Evolutionary conservation across 2,797 vertebrate genomes (phyloP), one percentile per base, ranked within the genome.

Genomic region (Argya squamiceps): DNA sequence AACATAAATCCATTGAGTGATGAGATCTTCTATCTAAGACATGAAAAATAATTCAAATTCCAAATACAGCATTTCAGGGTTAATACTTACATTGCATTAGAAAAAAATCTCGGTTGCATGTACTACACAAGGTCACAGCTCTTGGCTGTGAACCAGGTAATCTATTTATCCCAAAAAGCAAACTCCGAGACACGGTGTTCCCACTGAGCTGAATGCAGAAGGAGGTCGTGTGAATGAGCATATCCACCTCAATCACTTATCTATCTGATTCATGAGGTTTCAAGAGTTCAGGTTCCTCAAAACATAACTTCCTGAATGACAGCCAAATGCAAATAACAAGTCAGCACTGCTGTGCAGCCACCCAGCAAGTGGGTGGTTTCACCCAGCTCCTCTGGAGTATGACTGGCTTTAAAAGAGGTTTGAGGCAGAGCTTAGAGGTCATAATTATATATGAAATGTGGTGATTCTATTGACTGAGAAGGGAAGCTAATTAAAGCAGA

Each of bases 141-240:
- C 60, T 87, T 94, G 60, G 60, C 83, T 92, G 60, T 4, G 8
- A 65, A 43, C 24, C 80, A 85, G 37, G 12, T 70, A 65, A 84
- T 86, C 41, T 95, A 62, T 86, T 96, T 91, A 82, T 94, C 46
- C 23, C 30, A 16, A 68, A 88, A 79, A 88, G n/a, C 36, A 89
- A 88, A 64, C 32, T 92, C 50, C 2, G 22, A 30, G 26, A 18
- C 75, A 20, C 34, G 59, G 52, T 55, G 46, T 87, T 86, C 67
- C 70, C 46, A 36, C 29, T 41, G 75, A 77, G 44, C 22, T 88
- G 85, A 92, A 91, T 56, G 44, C 44, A 89, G 71, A 85, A 79
- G 37, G 3, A 78, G 58, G 12, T 41, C 5, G 1, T 60, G n/a
- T 79, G 80, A 56, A 83, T 84, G 60, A 50, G 52, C 7, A 2